These are phyloP conservation scores for Heliangelus exortis DNA, from an alignment of 2,797 vertebrate species.

Conservation along the genomic window DNA sequence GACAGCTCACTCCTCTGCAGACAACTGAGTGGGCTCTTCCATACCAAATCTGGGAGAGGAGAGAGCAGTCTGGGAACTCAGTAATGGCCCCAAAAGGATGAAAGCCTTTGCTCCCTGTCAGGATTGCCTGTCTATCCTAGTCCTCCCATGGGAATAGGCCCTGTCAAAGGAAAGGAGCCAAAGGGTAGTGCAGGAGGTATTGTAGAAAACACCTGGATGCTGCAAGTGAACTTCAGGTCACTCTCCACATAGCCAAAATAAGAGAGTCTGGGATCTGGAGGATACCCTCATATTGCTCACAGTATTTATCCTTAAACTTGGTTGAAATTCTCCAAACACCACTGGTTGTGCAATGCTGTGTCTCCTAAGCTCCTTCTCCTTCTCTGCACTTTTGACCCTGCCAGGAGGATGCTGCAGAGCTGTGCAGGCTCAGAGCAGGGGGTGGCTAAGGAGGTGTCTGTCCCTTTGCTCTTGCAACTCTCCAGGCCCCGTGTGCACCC, in stretches of 20 bases:
- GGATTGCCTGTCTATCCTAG: neutral
- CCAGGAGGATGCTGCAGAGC: accelerated
- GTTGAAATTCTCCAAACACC: neutral
- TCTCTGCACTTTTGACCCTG: neutral
- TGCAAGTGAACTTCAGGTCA: neutral
- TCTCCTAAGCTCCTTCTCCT: neutral
- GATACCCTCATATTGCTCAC: neutral
- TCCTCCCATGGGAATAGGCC: neutral
- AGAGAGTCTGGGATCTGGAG: neutral
- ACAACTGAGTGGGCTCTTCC: neutral
- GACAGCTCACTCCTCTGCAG: neutral
- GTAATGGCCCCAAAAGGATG: neutral
- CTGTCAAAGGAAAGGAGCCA: neutral
- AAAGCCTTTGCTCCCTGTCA: neutral
- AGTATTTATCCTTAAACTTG: neutral
- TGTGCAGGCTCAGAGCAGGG: neutral
- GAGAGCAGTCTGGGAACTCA: neutral
- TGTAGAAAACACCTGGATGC: neutral
- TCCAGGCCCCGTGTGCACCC: neutral
- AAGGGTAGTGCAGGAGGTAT: neutral
- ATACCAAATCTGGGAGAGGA: neutral
- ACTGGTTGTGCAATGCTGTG: neutral
- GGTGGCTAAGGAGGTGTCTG: neutral
- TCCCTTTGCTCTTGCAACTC: neutral
- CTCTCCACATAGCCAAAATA: neutral